phyloP scores from a whole-genome alignment of 2,113 vertebrate species.

The Trogon surrucura region DNA sequence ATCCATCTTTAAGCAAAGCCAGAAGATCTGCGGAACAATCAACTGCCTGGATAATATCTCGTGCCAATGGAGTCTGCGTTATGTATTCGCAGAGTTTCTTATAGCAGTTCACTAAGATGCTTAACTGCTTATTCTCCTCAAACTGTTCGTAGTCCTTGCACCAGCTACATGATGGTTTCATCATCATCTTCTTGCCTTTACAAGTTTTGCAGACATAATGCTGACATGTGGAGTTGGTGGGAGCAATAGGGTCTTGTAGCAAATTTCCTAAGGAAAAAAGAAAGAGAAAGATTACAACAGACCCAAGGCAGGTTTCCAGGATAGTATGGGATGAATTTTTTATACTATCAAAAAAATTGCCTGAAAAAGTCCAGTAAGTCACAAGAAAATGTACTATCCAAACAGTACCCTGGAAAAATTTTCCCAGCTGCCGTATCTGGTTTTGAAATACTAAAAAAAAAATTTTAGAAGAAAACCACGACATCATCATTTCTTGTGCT shows the following conservation, averaged over 20 bases:
- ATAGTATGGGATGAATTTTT: fast-evolving
- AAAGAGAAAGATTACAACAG: conserved; percentile 18
- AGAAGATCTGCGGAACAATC: conserved; percentile 90
- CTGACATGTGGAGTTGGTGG: conserved; percentile 91
- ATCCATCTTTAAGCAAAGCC: conserved; percentile 90
- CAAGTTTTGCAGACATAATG: conserved; percentile 94
- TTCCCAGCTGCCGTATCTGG: not conserved
- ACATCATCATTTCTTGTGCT: not conserved
- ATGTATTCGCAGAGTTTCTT: conserved; percentile 94
- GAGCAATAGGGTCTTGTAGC: conserved; percentile 93
- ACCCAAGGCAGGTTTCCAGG: not conserved
- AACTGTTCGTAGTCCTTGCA: conserved; percentile 96
- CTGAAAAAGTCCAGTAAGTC: not conserved
- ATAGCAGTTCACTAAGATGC: conserved; percentile 93
- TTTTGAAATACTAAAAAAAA: not conserved
- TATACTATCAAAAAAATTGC: not conserved
- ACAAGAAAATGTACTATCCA: not conserved
- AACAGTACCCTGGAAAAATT: not conserved
- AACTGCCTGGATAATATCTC: conserved; percentile 85
- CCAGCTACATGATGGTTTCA: conserved; percentile 92
- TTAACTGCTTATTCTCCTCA: conserved; percentile 94
- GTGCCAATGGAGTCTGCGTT: conserved; percentile 87
- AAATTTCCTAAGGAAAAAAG: conserved; percentile 85
- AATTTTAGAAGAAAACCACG: not conserved
- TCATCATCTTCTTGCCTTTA: conserved; percentile 95